Evolutionary conservation across 2,888 invertebrate species (phyloP), one percentile per base, ranked within the genome.

Genomic region (Leptopilina myrica): DNA sequence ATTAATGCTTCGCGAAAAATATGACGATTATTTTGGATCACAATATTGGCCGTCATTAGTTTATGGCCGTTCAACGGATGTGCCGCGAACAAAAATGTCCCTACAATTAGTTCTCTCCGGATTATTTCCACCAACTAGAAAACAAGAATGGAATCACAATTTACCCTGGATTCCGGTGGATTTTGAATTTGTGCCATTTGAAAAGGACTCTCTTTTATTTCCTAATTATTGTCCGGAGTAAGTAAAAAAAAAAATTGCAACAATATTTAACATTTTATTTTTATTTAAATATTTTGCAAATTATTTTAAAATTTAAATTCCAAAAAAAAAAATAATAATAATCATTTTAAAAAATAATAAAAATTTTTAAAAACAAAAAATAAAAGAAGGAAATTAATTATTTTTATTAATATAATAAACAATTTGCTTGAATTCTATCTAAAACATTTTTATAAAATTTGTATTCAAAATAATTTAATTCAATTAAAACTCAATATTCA

Each of bases 141-240:
- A 84, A 64, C 92, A 92, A 80, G 84, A 84, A 59, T 93, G 93
- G 93, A 92, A 92, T 85, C 81, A 87, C 4, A 83, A 88, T 76
- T 82, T 93, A 64, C 84, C 86, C 49, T 94, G 94, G 94, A 93
- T 93, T 85, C 94, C 94, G 0, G 92, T 93, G 46, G 93, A 93
- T 40, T 92, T 94, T 1, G 93, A 93, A 84, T 93, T 92, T 12
- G 86, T 90, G 56, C 93, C 93, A 0, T 84, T 87, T 49, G 80
- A 86, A 0, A 73, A 86, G 59, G 93, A 93, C 84, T 84, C 85
- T 79, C 84, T 90, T 73, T 83, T 90, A 15, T 90, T 89, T 82
- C 86, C 90, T 15, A 85, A 88, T 80, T 79, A 85, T 43, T 90
- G 90, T 81, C 86, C 88, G 14, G 84, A 85, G 90, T 90, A 79